phyloP scores from a whole-genome alignment of 2,113 vertebrate genomes.

The Mobula hypostoma region DNA sequence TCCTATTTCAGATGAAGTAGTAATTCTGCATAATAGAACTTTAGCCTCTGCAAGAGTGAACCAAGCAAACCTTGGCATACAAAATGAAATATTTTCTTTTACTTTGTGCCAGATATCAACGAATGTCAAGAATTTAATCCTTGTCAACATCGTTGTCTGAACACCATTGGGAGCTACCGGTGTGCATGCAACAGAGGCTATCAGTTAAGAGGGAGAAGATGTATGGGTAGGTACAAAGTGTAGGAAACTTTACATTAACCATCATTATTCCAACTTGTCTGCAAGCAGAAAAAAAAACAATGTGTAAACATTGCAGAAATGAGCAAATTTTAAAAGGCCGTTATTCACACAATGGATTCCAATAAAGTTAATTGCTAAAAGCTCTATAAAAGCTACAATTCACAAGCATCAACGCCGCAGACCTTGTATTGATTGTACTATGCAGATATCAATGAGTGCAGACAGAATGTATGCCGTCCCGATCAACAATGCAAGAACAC shows the following conservation, averaged over 20 bases:
- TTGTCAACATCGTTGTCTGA: conserved; percentile 87
- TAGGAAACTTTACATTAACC: not conserved
- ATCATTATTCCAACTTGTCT: not conserved
- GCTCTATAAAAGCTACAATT: not conserved
- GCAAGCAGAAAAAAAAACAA: not conserved
- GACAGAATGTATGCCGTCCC: conserved; percentile 80
- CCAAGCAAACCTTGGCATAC: not conserved
- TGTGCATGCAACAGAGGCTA: conserved; percentile 89
- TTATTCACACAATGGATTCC: not conserved
- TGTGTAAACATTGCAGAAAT: not conserved
- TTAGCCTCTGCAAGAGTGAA: not conserved
- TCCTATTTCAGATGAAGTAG: not conserved
- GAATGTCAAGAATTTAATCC: conserved; percentile 85
- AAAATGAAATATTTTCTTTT: not conserved
- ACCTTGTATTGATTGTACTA: not conserved
- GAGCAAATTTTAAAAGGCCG: not conserved
- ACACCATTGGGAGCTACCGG: conserved; percentile 85
- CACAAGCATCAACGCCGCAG: not conserved
- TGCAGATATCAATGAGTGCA: conserved; percentile 89
- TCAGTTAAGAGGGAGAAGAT: conserved; percentile 82
- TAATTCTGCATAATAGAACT: not conserved
- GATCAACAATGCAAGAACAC: conserved; percentile 94
- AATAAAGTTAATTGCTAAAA: not conserved
- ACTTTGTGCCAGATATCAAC: conserved; percentile 70
- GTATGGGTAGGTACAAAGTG: conserved; percentile 64